Evolutionary conservation across 2,113 vertebrate genomes (phyloP).

Genomic region (Microtus ochrogaster): DNA sequence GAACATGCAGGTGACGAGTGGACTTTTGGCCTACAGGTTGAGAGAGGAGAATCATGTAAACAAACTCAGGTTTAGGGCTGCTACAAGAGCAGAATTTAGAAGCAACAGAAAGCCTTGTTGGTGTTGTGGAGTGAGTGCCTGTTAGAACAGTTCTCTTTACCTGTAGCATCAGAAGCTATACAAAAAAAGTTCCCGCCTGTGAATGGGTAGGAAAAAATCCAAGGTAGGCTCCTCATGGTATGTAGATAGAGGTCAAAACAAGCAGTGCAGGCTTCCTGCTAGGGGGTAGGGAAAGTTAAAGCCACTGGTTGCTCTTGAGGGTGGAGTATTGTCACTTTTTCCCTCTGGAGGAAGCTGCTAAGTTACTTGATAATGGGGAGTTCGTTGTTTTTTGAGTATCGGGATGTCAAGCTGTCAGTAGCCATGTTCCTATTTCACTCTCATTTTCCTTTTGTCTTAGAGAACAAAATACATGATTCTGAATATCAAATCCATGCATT

Average conservation of each 20-base stretch:
- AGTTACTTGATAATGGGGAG: constrained; percentile 46
- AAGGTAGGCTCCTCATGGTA: background rate
- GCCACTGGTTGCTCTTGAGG: constrained; percentile 81
- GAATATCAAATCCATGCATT: constrained; percentile 8
- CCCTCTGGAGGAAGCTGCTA: constrained; percentile 28
- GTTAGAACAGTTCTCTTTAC: background rate
- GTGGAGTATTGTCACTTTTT: constrained; percentile 73
- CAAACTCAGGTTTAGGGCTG: constrained; percentile 35
- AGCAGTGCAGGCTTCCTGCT: background rate
- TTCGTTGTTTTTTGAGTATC: background rate
- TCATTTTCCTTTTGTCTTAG: constrained; percentile 46
- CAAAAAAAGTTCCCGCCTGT: background rate
- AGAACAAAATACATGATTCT: constrained; percentile 51
- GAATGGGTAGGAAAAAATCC: constrained; percentile 36
- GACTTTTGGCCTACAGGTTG: constrained; percentile 38
- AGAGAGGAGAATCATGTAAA: constrained; percentile 24
- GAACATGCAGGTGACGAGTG: background rate
- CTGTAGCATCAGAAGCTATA: background rate
- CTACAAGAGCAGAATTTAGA: constrained; percentile 43
- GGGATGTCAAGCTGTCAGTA: background rate
- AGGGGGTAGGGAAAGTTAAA: constrained; percentile 53
- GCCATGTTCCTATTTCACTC: constrained; percentile 16
- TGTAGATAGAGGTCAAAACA: background rate
- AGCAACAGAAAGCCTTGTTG: constrained; percentile 66
- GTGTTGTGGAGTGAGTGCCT: background rate